phyloP scores from a whole-genome alignment of 2,113 vertebrate genomes.

The Petrocephalus zakoni region DNA sequence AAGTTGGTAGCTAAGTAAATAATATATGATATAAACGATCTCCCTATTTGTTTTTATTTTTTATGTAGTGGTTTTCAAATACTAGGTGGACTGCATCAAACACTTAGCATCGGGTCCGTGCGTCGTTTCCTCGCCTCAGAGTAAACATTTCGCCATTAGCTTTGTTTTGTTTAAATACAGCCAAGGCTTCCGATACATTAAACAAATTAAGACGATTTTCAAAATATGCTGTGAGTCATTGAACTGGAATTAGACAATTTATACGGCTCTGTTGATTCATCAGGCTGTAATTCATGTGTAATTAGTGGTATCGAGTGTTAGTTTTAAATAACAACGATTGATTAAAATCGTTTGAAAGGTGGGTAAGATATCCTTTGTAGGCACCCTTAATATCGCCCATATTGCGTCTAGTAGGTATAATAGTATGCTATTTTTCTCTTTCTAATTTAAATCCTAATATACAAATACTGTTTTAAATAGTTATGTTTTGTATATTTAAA shows the following conservation, averaged over 20 bases:
- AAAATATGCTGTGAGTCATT: background rate
- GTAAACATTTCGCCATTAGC: slow-evolving; percentile 1
- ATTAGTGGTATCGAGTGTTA: background rate
- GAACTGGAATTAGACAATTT: background rate
- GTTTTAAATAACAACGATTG: background rate
- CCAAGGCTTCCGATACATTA: background rate
- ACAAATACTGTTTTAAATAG: background rate
- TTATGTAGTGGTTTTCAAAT: background rate
- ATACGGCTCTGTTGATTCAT: background rate
- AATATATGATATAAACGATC: background rate
- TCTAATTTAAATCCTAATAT: background rate
- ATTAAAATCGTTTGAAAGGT: background rate
- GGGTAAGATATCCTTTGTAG: background rate
- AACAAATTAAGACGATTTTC: background rate
- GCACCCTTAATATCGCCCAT: background rate
- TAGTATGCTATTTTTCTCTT: background rate
- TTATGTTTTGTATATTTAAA: background rate
- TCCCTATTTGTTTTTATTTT: background rate
- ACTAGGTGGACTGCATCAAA: background rate
- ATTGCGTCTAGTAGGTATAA: background rate
- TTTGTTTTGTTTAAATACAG: background rate
- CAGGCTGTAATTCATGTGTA: background rate
- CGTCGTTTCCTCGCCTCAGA: background rate
- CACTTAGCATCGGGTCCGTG: background rate
- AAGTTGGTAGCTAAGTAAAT: background rate